Evolutionary conservation across 1,140 invertebrate species (phyloP), one percentile per base, ranked within the genome.

Genomic region (Macrobrachium rosenbergii): DNA sequence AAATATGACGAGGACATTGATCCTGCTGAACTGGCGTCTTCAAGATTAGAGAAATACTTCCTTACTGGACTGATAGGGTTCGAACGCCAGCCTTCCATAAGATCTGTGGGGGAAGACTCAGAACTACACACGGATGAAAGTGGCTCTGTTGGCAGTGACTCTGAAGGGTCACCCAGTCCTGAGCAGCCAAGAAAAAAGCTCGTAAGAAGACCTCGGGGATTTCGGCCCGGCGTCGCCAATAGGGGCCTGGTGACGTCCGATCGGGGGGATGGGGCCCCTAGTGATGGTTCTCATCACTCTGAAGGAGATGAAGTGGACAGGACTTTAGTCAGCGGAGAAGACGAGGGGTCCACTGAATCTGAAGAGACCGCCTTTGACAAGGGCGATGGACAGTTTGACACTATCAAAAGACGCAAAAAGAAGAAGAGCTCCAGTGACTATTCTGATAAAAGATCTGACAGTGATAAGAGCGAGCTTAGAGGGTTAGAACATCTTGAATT

Each of bases 21-120:
- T 90, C 94, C 94, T 12, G 94, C 94, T n/a, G 96, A 97, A 52
- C 90, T 96, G 72, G 96, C 96, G 77, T 96, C 96, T 0, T 97
- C 96, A 0, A 93, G 96, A 28, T 91, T 98, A 63, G 97, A 98
- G 91, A 97, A 98, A 91, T 98, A 98, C 92, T 98, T 98, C 92
- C 92, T 97, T 0, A 96, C 95, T 0, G 96, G 96, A 16, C 96
- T 97, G 90, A 95, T 97, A 92, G 96, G 96, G 6, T 96, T 97
- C 83, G 95, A 94, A 90, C 93, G 94, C 28, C 89, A 88, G 64
- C 87, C 90, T 17, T 90, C 89, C 11, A 90, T 88, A 62, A 84
- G 90, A 45, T 90, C 86, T 28, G 82, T 89, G 59, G 89, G 83
- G 19, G 89, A 90, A 60, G 90, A 90, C 58, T 90, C 89, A 2